Conservation (phyloP, 2,113 vertebrate species). For the Vulpes vulpes region DNA sequence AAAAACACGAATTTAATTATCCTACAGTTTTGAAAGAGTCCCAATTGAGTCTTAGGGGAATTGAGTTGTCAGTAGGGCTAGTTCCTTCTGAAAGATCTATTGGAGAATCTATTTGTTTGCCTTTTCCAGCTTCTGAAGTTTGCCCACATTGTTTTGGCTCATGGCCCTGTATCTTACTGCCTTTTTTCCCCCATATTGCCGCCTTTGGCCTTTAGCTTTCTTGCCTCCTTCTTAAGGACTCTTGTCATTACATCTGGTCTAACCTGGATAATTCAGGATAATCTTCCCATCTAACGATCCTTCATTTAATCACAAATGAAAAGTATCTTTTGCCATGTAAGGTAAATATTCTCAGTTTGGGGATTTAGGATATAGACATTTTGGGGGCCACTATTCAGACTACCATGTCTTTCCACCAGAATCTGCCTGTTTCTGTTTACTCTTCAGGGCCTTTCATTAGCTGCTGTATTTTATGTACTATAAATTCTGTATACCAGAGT, state of each 20-base stretch:
- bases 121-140: background rate
- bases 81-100: background rate
- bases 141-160: background rate
- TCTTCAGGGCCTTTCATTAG: conserved; percentile 8
- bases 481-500: background rate
- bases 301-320: background rate
- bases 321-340: background rate
- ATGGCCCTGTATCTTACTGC: background rate
- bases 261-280: background rate
- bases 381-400: background rate
- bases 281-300: background rate
- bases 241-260: background rate
- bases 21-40: background rate
- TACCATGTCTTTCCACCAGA: background rate
- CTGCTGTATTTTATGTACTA: background rate
- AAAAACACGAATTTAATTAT: background rate
- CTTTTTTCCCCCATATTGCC: background rate
- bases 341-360: background rate
- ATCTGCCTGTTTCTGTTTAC: background rate
- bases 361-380: background rate
- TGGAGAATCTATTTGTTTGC: background rate
- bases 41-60: background rate
- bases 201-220: background rate
- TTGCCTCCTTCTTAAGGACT: background rate
- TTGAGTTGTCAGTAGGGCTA: background rate